A percentile compares a stretch with the other conserved stretches of the same genome.
Conservation (phyloP, 2,797 vertebrate genomes). For the Glyptemys insculpta region DNA sequence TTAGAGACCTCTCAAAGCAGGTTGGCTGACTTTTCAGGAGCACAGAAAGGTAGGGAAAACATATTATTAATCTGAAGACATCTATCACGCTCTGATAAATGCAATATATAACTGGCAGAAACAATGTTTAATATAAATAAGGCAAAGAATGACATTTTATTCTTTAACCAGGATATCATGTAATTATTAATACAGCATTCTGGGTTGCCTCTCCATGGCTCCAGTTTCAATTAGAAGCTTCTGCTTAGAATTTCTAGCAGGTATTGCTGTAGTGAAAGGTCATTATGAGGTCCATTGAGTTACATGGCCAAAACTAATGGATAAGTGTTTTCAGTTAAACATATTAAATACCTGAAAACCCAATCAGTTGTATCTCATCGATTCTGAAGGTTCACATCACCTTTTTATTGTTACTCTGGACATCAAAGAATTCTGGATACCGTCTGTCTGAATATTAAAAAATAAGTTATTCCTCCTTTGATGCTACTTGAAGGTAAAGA, state of each 20-base stretch:
- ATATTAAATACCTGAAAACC: neutral
- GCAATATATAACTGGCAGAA: neutral
- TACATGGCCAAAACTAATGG: neutral
- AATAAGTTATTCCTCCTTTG: neutral
- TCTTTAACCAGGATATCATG: neutral
- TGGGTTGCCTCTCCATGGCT: neutral
- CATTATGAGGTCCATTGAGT: neutral
- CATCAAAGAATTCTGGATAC: neutral
- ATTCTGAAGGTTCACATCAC: neutral
- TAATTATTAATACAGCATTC: neutral
- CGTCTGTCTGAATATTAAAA: neutral
- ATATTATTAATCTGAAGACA: neutral
- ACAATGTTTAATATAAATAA: neutral
- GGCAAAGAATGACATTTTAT: neutral
- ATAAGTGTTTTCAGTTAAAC: slow-evolving; percentile 7
- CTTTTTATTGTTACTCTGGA: neutral
- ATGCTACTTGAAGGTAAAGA: neutral
- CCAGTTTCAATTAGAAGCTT: neutral
- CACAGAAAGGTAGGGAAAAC: neutral
- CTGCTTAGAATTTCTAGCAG: slow-evolving; percentile 2
- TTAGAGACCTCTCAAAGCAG: neutral
- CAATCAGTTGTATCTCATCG: neutral
- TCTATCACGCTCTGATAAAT: neutral
- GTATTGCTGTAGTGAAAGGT: neutral
- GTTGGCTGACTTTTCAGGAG: neutral